Evolutionary conservation across 2,113 vertebrate species (phyloP).

Genomic region (Micromys minutus): DNA sequence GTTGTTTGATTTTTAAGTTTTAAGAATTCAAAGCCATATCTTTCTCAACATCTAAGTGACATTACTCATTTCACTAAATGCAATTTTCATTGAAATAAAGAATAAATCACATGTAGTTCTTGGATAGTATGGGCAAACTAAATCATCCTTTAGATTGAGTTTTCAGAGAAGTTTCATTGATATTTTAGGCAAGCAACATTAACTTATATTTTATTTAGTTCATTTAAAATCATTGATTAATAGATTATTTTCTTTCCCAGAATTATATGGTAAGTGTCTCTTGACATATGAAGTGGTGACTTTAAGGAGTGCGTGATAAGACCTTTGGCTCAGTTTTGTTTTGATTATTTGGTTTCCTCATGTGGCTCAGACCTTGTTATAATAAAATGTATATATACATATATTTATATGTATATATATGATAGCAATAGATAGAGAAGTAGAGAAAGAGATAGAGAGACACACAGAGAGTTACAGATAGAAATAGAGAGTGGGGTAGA

Average conservation of each 20-base stretch:
- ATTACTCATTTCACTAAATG: neutral
- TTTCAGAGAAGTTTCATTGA: neutral
- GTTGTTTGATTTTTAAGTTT: neutral
- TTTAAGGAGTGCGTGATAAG: neutral
- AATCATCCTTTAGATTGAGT: neutral
- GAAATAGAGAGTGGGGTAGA: too few species aligned
- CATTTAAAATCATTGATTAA: neutral
- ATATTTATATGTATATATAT: neutral
- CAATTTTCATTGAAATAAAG: conserved; percentile 11
- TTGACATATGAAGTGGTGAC: neutral
- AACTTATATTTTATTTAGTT: neutral
- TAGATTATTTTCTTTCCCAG: neutral
- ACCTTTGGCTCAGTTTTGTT: neutral
- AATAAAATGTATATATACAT: neutral
- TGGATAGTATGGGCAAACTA: neutral
- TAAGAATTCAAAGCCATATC: neutral
- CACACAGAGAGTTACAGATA: too few species aligned
- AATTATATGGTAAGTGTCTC: neutral
- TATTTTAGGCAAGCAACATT: neutral
- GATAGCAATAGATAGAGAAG: too few species aligned
- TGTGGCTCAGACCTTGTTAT: neutral
- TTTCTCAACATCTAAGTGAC: neutral
- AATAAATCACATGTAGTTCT: neutral
- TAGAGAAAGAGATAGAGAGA: too few species aligned
- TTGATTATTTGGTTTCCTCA: neutral